These are phyloP conservation scores for Chrysaora quinquecirrha DNA, from an alignment of 30 jellyfish, hydroid and myxozoan species.

Conservation along the genomic window DNA sequence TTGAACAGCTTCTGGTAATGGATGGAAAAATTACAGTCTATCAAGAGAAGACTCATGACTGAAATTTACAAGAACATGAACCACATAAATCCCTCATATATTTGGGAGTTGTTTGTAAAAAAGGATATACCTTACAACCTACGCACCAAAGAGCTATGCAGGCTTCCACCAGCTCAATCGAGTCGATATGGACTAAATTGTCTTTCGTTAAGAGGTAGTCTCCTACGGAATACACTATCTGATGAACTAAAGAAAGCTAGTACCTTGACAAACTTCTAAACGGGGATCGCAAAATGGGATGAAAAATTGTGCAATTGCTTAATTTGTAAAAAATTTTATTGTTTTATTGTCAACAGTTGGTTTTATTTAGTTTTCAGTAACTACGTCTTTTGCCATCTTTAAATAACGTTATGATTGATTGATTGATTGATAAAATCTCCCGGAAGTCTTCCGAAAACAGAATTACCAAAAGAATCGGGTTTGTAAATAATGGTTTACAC, in stretches of 20 bases:
- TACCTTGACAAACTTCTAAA: slow-evolving; percentile 7
- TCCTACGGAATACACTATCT: slow-evolving; percentile 3
- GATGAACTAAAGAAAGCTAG: not conserved
- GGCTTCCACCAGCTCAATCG: not conserved
- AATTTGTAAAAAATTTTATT: not conserved
- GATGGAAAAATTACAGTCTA: no score
- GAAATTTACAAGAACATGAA: not conserved
- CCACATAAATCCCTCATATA: not conserved
- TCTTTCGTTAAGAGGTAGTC: slow-evolving; percentile 20
- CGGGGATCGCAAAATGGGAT: slow-evolving; percentile 16
- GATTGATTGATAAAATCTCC: no score
- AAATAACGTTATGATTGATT: not conserved
- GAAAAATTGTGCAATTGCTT: not conserved
- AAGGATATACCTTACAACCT: not conserved
- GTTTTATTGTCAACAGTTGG: slow-evolving; percentile 9
- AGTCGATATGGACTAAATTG: not conserved
- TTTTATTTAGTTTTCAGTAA: not conserved
- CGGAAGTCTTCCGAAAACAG: no score
- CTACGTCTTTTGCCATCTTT: not conserved
- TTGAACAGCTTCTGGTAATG: no score
- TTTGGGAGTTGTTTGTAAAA: not conserved
- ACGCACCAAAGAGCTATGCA: not conserved
- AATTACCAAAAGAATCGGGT: no score
- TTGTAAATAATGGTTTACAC: no score
- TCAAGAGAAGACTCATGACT: no score